Base-by-base conservation (phyloP, 2,797 vertebrate genomes). In the Kryptopterus vitreolus region DNA sequence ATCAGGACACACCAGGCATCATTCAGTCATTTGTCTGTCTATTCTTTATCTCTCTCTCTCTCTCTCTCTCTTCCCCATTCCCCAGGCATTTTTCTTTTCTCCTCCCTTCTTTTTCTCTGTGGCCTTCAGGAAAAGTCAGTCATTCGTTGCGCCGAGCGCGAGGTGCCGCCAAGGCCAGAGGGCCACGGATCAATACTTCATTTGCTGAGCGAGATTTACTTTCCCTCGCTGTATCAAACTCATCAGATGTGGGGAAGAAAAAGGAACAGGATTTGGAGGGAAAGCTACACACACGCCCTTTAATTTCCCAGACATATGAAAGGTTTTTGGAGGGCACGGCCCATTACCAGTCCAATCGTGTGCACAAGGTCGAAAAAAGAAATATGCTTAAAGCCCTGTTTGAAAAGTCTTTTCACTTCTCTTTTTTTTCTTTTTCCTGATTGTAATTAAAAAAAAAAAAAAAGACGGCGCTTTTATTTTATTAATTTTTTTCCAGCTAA, bases 101-200 rank as follows among this genome's bases (percentile, higher is more conserved):
- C n/a, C n/a, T n/a, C n/a, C n/a, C 38, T 43, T 62, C 73, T 72
- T 78, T 72, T 78, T 73, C 71, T 81, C 76, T 75, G 24, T 69
- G 78, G 80, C 69, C 80, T 72, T 76, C 65, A 72, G 83, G 76
- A 81, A 59, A 62, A 86, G 85, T 77, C 79, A 82, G 65, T 87
- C 68, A 83, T 80, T 86, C 81, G 69, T 75, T 33, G 75, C 46
- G 43, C 63, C 65, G 29, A 81, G 77, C 75, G 82, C 85, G 83
- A 83, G 84, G 85, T 85, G 80, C 82, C 77, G 71, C 81, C 85
- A 82, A 87, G 85, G 86, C 86, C 86, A 83, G 76, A 80, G 83
- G 80, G 77, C 84, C 61, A 71, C 70, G 43, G 82, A 87, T 87
- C 86, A 87, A 87, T 87, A 87, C 86, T 86, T 87, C 81, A 87